phyloP scores from a whole-genome alignment of 2,113 vertebrate genomes.

The Callaeas wilsoni region DNA sequence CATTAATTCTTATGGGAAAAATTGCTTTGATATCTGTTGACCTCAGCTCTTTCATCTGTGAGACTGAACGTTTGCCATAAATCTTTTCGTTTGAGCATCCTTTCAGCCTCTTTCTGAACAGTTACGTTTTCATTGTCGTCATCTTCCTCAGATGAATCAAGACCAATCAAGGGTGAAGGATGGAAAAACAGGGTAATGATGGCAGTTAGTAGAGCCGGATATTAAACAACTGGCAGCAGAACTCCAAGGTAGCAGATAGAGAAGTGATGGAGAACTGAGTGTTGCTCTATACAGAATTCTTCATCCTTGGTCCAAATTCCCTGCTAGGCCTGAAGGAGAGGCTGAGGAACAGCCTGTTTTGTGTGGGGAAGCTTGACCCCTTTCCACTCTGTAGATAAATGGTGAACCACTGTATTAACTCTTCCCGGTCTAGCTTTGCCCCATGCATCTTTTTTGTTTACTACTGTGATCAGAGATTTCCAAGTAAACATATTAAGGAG shows the following conservation, averaged over 20 bases:
- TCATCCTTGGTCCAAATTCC: not conserved
- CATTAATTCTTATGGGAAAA: constrained; percentile 26
- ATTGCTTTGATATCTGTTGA: constrained; percentile 41
- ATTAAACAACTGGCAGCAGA: not conserved
- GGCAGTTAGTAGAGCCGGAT: not conserved
- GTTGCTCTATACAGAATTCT: not conserved
- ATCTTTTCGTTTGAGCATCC: constrained; percentile 16
- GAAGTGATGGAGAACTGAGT: not conserved
- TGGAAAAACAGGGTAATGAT: constrained; percentile 24
- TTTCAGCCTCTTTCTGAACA: not conserved
- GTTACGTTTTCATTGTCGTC: constrained; percentile 31
- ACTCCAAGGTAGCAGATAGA: not conserved
- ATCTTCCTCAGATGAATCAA: constrained; percentile 43
- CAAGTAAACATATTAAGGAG: not conserved
- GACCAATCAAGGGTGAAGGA: constrained; percentile 41
- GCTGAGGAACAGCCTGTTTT: not conserved
- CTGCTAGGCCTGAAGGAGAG: not conserved
- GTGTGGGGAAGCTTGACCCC: not conserved
- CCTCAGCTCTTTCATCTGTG: constrained; percentile 19
- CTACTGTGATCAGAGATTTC: not conserved
- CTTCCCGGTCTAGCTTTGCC: not conserved
- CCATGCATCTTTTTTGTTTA: not conserved
- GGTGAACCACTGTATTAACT: not conserved
- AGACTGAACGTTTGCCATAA: not conserved
- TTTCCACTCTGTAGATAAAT: not conserved